These are phyloP conservation scores for Anneissia japonica DNA, from an alignment of 35 echinoderm and acorn worm genomes.

Conservation along the genomic window DNA sequence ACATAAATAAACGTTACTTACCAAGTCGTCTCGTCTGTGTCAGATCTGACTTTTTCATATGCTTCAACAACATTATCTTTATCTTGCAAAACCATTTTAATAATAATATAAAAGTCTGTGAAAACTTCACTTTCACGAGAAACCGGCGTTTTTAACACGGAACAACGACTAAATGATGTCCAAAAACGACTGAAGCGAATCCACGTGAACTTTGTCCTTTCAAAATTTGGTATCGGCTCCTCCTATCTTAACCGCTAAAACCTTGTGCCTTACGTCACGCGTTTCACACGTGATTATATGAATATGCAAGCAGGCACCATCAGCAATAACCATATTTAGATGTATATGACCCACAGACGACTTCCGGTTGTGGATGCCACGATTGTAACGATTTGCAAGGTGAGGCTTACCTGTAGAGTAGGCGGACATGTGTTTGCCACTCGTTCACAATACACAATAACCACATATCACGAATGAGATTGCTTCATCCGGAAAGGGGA, in stretches of 20 bases:
- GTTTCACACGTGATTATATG: not conserved
- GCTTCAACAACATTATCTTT: not conserved
- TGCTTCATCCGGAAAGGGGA: too few species aligned
- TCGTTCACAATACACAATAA: too few species aligned
- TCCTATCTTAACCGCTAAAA: not conserved
- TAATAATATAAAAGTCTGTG: too few species aligned
- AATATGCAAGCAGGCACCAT: not conserved
- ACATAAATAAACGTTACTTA: not conserved
- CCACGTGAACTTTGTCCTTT: not conserved
- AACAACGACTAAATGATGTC: not conserved
- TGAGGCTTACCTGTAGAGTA: too few species aligned
- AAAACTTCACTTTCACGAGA: not conserved
- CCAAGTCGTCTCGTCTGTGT: not conserved
- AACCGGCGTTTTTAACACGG: not conserved
- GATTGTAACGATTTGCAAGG: too few species aligned
- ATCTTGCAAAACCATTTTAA: not conserved
- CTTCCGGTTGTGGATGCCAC: not conserved
- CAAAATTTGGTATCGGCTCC: too few species aligned
- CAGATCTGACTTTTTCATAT: not conserved
- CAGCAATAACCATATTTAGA: not conserved
- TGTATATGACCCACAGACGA: not conserved
- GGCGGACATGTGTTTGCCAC: too few species aligned
- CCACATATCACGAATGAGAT: too few species aligned
- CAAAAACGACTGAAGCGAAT: not conserved
- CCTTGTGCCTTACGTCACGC: not conserved